Evolutionary conservation across 2,888 invertebrate species (phyloP), one percentile per base, ranked within the genome.

Genomic region (Sphinx pinastri): DNA sequence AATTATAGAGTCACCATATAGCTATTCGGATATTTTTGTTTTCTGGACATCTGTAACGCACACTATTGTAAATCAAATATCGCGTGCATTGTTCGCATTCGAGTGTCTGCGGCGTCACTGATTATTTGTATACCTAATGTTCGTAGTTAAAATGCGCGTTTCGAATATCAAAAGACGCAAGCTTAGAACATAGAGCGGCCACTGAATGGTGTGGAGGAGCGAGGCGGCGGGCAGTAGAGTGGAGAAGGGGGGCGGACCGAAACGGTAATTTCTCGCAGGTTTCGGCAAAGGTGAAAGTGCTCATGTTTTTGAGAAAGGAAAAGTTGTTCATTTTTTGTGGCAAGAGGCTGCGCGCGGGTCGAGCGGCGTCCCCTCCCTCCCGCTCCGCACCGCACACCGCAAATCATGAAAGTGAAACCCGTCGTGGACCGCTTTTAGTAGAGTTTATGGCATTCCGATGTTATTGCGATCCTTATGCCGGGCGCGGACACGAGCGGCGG

Each of bases 281-380:
- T 90, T 90, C 86, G 89, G 88, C 85, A 81, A 80, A 83, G 90
- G 93, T 89, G 93, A 93, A 93, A 93, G 93, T 92, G 88, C 85
- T 88, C 86, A 85, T 85, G 84, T 87, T 91, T 91, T 93, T 91
- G 88, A 90, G 93, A 93, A 93, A 93, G 93, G 89, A 92, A 92
- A 92, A 92, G 93, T 91, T 88, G 88, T 87, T 88, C 86, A 88
- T 90, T 91, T 92, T 92, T 90, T 90, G 88, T 88, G 81, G 85
- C 82, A 84, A 84, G 87, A 85, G 83, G 87, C 84, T 83, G 86
- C 88, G 84, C 86, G 90, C 60, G 60, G 87, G 84, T 89, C 90
- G 25, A 31, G 87, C 87, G 86, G 80, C 71, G 58, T 73, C 73
- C 72, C 49, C 19, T 16, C 71, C 69, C 73, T 66, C 70, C 70